These are phyloP conservation scores for Brachionus angularis DNA, from an alignment of 1,140 invertebrate genomes.

Conservation along the genomic window DNA sequence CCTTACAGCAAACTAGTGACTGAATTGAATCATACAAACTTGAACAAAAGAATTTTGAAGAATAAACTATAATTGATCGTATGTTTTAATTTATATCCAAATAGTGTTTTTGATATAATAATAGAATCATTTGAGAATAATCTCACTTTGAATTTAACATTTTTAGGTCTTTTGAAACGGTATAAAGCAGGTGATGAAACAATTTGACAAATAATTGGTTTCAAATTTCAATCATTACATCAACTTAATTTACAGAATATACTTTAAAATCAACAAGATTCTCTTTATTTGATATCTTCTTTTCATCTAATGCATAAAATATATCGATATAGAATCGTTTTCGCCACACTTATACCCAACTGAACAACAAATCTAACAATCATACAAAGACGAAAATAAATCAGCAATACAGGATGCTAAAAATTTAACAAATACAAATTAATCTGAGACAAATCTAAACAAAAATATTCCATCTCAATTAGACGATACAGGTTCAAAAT, in stretches of 20 bases:
- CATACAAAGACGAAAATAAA: conserved; percentile 74
- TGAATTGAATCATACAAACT: conserved; percentile 77
- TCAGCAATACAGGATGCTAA: conserved; percentile 80
- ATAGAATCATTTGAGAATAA: conserved; percentile 88
- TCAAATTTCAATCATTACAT: conserved; percentile 80
- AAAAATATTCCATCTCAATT: neutral
- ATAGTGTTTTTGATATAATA: conserved; percentile 90
- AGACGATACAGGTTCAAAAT: conserved; percentile 8
- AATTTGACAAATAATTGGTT: conserved; percentile 85
- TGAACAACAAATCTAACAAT: conserved; percentile 73
- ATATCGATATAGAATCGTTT: conserved; percentile 77
- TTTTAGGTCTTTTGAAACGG: conserved; percentile 74
- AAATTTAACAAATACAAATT: conserved; percentile 21
- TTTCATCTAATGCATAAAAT: conserved; percentile 80
- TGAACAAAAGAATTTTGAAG: conserved; percentile 48
- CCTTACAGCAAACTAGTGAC: conserved; percentile 94
- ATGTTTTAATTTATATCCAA: conserved; percentile 97
- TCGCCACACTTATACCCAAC: conserved; percentile 85
- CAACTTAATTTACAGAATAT: conserved; percentile 52
- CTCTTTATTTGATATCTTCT: conserved; percentile 81
- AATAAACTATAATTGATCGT: conserved; percentile 60
- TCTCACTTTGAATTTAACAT: conserved; percentile 61
- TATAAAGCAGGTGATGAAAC: conserved; percentile 73
- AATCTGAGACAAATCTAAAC: conserved; percentile 2
- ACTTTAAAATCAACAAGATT: conserved; percentile 56